A percentile compares a stretch with the other conserved stretches of the same genome.
Conservation (phyloP, 2,797 vertebrate genomes). For the Manis crassicaudata region DNA sequence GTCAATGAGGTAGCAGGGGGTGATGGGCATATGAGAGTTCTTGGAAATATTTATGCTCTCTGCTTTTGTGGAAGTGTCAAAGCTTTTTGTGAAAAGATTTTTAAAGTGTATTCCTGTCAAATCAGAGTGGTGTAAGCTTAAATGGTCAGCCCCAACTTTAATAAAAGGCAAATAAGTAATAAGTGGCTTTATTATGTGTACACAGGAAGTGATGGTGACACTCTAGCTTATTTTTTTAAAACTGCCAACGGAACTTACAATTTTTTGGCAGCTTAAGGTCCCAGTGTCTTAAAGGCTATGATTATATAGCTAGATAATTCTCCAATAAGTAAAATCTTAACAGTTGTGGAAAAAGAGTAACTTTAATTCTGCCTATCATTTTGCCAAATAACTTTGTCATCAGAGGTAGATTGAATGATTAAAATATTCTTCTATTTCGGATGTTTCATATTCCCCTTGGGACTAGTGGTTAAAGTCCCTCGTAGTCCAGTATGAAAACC, state of each 20-base stretch:
- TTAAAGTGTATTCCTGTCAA: not conserved
- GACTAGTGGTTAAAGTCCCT: not conserved
- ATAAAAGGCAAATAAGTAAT: not conserved
- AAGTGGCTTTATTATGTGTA: not conserved
- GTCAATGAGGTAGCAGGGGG: not conserved
- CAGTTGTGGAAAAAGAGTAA: not conserved
- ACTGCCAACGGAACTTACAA: not conserved
- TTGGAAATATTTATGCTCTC: not conserved
- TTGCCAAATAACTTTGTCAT: not conserved
- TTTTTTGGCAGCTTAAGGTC: not conserved
- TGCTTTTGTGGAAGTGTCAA: not conserved
- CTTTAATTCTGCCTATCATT: constrained; percentile 7
- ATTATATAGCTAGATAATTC: not conserved
- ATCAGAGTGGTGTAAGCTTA: not conserved
- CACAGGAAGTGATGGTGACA: not conserved
- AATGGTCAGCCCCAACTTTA: not conserved
- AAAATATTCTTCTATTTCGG: not conserved
- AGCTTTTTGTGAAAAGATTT: not conserved
- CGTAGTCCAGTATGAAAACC: not conserved
- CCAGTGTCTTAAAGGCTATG: not conserved
- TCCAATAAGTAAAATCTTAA: not conserved
- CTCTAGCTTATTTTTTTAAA: not conserved
- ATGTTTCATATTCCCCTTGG: not conserved
- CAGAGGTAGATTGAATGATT: not conserved
- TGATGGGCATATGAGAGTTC: not conserved